Evolutionary conservation across 2,113 vertebrate species (phyloP).

Genomic region (Sclerurus mexicanus): DNA sequence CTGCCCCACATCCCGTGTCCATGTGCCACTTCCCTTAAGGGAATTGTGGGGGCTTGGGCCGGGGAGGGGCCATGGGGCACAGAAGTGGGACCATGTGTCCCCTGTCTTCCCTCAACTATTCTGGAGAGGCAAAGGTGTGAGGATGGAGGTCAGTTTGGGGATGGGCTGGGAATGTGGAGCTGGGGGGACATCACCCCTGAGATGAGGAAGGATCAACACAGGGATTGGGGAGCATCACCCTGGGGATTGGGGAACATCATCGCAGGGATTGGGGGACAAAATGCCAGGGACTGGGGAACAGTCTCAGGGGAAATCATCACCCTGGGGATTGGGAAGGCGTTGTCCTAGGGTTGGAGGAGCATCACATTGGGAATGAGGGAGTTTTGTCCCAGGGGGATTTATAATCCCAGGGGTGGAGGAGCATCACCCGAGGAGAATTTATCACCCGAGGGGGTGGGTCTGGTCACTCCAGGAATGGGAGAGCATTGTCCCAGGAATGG

Average conservation of each 20-base stretch:
- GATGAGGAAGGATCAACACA: background rate
- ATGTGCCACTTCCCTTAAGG: background rate
- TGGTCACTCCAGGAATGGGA: no score
- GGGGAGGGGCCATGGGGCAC: no score
- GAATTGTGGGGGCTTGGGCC: background rate
- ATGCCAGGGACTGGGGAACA: no score
- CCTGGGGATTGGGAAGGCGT: background rate
- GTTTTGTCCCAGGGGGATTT: no score
- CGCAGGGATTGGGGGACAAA: background rate
- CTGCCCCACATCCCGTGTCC: fast-evolving
- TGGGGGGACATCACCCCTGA: background rate
- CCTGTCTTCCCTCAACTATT: fast-evolving
- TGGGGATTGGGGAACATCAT: background rate
- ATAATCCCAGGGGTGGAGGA: background rate
- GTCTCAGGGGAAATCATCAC: background rate
- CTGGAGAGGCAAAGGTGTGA: no score
- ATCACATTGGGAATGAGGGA: no score
- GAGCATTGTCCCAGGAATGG: no score
- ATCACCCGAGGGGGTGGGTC: background rate
- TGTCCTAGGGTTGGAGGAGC: no score
- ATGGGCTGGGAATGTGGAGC: background rate
- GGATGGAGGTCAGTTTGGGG: background rate
- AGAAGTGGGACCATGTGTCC: fast-evolving
- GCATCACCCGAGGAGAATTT: no score
- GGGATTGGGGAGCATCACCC: background rate